Evolutionary conservation across 2,888 invertebrate species (phyloP), one percentile per base, ranked within the genome.

Genomic region (Ischnura elegans): DNA sequence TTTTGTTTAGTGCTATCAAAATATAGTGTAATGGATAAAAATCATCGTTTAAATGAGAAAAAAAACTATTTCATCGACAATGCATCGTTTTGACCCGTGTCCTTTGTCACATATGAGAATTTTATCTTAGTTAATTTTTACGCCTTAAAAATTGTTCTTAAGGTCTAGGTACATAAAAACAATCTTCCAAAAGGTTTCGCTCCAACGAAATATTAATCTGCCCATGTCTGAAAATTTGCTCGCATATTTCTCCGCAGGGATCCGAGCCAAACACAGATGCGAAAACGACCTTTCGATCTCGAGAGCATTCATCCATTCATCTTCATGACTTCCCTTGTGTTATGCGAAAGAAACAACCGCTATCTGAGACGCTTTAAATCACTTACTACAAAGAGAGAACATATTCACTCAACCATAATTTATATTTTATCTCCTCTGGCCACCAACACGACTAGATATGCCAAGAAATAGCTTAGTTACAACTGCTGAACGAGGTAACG

Each of bases 281-380:
- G 16, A 21, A 76, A 76, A 76, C 29, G 76, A 36, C 76, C 76
- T 76, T 76, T 36, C 76, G 29, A 76, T 76, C 76, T 76, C 76
- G 36, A 76, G 76, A 1, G 16, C 76, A 76, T 76, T 36, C 76
- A 76, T 76, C 76, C 76, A 76, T 76, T 76, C 36, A 16, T 76
- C 76, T 76, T 29, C 36, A 13, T 13, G 36, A 8, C 29, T 13
- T 76, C 36, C n/a, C 10, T 76, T 76, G 36, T 0, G 36, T 36
- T 76, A 36, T 36, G 10, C 2, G 76, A 36, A 10, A 36, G 36
- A 76, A 61, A 76, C 1, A 36, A 76, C 76, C 29, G 76, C 36
- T 76, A 76, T 76, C 29, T 76, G 76, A 36, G 76, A 36, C 76
- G 76, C 16, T 76, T 76, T 76, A 76, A 76, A 76, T 36, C 76